phyloP scores from a whole-genome alignment of 2,888 invertebrate genomes.

The Exocentrus adspersus region DNA sequence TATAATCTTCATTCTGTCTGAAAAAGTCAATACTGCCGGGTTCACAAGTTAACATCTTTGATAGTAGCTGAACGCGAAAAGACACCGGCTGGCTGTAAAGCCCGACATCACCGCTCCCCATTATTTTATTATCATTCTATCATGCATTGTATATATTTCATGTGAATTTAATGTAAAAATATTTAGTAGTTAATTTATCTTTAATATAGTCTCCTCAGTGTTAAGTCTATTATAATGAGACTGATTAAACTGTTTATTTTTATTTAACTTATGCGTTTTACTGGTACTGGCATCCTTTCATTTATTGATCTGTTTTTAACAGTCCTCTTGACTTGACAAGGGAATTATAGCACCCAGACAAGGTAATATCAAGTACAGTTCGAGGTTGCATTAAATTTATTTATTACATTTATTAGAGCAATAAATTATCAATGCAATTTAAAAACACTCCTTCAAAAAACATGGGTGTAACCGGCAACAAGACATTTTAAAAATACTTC shows the following conservation, averaged over 20 bases:
- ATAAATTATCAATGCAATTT: conserved; percentile 14
- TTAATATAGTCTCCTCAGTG: conserved; percentile 53
- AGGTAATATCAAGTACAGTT: conserved; percentile 46
- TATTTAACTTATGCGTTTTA: conserved; percentile 47
- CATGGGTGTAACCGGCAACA: conserved; percentile 1
- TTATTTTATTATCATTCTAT: conserved; percentile 51
- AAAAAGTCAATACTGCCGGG: conserved; percentile 23
- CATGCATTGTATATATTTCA: conserved; percentile 56
- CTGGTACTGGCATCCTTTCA: conserved; percentile 18
- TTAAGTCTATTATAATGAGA: conserved; percentile 61
- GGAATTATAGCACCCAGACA: conserved; percentile 36
- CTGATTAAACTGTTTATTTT: conserved; percentile 62
- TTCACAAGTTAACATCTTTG: conserved; percentile 30
- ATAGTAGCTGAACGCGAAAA: conserved; percentile 37
- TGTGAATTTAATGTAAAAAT: conserved; percentile 59
- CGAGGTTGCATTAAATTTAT: conserved; percentile 45
- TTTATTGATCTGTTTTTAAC: conserved; percentile 30
- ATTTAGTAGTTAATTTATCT: conserved; percentile 56
- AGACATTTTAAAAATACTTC: background rate
- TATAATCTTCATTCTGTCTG: conserved; percentile 32
- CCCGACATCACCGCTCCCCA: conserved; percentile 51
- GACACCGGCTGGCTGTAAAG: conserved; percentile 41
- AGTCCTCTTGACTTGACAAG: conserved; percentile 21
- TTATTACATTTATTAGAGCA: conserved; percentile 18
- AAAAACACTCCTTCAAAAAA: conserved; percentile 7